Conservation (phyloP, 2,113 vertebrate genomes). For the Halcyon senegalensis region DNA sequence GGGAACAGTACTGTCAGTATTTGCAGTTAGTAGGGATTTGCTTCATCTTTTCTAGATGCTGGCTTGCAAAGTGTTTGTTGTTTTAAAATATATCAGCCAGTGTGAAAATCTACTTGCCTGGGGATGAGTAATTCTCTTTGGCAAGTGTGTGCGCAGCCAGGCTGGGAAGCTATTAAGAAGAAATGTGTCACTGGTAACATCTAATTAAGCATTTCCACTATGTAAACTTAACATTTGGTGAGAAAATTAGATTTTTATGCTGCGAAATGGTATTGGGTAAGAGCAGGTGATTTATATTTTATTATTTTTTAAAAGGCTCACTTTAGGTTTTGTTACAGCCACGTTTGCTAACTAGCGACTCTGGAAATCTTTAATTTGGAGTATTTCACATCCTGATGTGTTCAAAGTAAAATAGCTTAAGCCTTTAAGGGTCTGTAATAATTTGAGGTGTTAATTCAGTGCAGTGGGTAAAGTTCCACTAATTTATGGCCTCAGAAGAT, state of each 20-base stretch:
- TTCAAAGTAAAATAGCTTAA: background rate
- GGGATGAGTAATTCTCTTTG: background rate
- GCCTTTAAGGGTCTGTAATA: background rate
- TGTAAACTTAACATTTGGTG: background rate
- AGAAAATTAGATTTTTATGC: background rate
- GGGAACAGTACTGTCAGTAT: background rate
- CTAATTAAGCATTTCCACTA: background rate
- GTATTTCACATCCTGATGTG: background rate
- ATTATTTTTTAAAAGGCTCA: background rate
- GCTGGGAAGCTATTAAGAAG: background rate
- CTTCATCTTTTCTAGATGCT: background rate
- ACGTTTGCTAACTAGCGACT: background rate
- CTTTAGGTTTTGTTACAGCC: background rate
- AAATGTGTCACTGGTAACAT: background rate
- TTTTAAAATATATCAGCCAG: constrained; percentile 11
- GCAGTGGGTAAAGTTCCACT: background rate
- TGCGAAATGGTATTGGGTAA: background rate
- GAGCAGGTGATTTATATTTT: background rate
- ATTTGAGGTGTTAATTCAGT: background rate
- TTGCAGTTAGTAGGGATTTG: background rate
- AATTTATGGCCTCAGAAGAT: background rate
- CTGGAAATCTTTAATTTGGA: background rate
- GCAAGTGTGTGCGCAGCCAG: background rate
- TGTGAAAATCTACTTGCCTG: background rate
- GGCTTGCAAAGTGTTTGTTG: background rate